Percentiles rank a stretch among this genome's conserved stretches.
These are phyloP conservation scores for Ephydatia muelleri DNA, from an alignment of 37 sponge, comb jelly and placozoan species.

Conservation along the genomic window DNA sequence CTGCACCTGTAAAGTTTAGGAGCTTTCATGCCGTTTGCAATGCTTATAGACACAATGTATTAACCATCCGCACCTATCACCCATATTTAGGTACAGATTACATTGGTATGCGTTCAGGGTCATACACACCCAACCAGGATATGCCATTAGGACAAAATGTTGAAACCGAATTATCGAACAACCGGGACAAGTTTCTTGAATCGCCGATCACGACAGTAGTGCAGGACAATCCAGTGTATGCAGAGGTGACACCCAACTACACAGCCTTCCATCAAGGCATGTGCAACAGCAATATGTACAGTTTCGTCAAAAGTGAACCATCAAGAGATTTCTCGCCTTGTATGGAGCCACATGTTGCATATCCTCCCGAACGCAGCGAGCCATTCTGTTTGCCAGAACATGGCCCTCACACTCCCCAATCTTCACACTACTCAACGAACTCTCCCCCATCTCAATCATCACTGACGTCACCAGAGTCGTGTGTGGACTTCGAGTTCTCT, in stretches of 20 bases:
- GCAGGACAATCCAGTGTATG: not conserved
- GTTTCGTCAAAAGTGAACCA: not conserved
- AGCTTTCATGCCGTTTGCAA: not conserved
- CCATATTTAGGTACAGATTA: not conserved
- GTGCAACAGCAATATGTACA: not conserved
- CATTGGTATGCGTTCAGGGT: not conserved
- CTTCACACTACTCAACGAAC: slow-evolving; percentile 34
- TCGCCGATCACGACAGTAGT: not conserved
- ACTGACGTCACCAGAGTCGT: slow-evolving; percentile 9
- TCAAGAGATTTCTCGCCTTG: not conserved
- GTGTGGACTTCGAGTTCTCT: not conserved
- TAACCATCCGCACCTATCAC: too few relatives aligned
- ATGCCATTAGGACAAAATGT: not conserved
- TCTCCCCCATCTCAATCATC: slow-evolving; percentile 49
- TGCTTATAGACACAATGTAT: not conserved
- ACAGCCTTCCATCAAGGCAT: not conserved
- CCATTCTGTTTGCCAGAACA: not conserved
- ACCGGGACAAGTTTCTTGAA: not conserved
- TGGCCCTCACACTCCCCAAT: slow-evolving; percentile 39
- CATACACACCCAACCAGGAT: too few relatives aligned
- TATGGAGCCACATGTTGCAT: not conserved
- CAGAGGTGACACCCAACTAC: not conserved
- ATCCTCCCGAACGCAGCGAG: not conserved
- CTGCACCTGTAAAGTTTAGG: too few relatives aligned
- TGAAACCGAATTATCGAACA: not conserved